These are phyloP conservation scores for Drosophila kikkawai DNA, from an alignment of 1,140 invertebrate genomes.

Conservation along the genomic window DNA sequence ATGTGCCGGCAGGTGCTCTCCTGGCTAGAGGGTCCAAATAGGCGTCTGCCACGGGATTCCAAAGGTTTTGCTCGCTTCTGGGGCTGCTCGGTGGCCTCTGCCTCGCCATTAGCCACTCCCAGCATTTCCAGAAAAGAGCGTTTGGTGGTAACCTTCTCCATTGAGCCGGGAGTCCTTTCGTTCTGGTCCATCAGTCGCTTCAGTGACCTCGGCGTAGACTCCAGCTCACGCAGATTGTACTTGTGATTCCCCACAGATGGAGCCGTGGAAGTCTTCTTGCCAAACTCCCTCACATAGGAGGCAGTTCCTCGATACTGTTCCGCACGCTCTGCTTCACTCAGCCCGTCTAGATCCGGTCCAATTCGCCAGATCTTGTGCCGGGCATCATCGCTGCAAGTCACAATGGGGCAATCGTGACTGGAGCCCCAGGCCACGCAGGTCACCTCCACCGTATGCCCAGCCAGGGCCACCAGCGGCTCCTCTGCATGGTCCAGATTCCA, in stretches of 20 bases:
- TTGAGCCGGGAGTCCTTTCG: slow-evolving; percentile 75
- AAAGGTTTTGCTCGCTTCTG: slow-evolving; percentile 81
- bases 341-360: slow-evolving; percentile 85
- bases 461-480: slow-evolving; percentile 88
- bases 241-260: slow-evolving; percentile 62
- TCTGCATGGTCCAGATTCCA: slow-evolving; percentile 90
- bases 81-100: slow-evolving; percentile 45
- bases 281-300: slow-evolving; percentile 84
- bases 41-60: slow-evolving; percentile 79
- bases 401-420: slow-evolving; percentile 86
- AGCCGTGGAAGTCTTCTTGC: slow-evolving; percentile 14
- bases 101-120: slow-evolving; percentile 29
- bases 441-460: slow-evolving; percentile 92
- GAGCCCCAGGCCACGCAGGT: slow-evolving; percentile 93
- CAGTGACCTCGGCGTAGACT: slow-evolving; percentile 86
- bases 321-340: slow-evolving; percentile 85
- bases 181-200: slow-evolving; percentile 85
- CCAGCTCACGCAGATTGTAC: slow-evolving; percentile 84
- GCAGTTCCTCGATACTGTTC: slow-evolving; percentile 86
- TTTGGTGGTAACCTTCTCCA: slow-evolving; percentile 70
- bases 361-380: slow-evolving; percentile 91
- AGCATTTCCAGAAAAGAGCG: slow-evolving; percentile 79
- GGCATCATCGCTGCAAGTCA: slow-evolving; percentile 93
- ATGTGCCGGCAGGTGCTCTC: slow-evolving; percentile 33
- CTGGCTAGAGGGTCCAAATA: slow-evolving; percentile 62